A percentile compares a stretch with the other conserved stretches of the same genome.
These are phyloP conservation scores for Chelonoidis abingdonii DNA, from an alignment of 2,113 vertebrate species.

Conservation along the genomic window DNA sequence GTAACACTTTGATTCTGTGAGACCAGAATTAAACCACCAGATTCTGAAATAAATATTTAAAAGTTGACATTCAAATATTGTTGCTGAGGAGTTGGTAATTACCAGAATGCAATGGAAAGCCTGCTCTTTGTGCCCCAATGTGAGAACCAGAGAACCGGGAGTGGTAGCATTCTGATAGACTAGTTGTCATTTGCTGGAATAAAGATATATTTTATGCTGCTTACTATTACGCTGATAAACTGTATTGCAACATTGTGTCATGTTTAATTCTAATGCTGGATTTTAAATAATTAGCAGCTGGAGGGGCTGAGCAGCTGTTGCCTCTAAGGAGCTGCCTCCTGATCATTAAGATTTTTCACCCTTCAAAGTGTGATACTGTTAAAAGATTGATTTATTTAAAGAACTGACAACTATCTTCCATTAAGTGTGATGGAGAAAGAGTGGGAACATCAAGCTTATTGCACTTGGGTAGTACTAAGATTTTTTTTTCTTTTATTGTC, in stretches of 20 bases:
- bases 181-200: neutral
- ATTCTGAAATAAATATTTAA: neutral
- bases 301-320: conserved; percentile 24
- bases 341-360: neutral
- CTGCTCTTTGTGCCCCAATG: neutral
- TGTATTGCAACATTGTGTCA: neutral
- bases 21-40: neutral
- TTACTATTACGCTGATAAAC: neutral
- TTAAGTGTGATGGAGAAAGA: conserved; percentile 15
- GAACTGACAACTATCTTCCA: conserved; percentile 29
- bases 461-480: conserved; percentile 11
- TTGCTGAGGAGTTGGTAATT: neutral
- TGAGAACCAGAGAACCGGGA: neutral
- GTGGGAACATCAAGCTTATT: conserved; percentile 12
- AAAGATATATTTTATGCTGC: neutral
- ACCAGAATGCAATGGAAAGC: neutral
- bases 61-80: neutral
- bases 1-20: neutral
- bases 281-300: neutral
- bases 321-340: neutral
- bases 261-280: neutral
- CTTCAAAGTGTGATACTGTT: neutral
- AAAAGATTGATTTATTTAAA: conserved; percentile 49
- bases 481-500: conserved; percentile 48
- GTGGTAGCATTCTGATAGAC: neutral